These are phyloP conservation scores for Otocyon megalotis DNA, from an alignment of 2,113 vertebrate species.

Conservation along the genomic window DNA sequence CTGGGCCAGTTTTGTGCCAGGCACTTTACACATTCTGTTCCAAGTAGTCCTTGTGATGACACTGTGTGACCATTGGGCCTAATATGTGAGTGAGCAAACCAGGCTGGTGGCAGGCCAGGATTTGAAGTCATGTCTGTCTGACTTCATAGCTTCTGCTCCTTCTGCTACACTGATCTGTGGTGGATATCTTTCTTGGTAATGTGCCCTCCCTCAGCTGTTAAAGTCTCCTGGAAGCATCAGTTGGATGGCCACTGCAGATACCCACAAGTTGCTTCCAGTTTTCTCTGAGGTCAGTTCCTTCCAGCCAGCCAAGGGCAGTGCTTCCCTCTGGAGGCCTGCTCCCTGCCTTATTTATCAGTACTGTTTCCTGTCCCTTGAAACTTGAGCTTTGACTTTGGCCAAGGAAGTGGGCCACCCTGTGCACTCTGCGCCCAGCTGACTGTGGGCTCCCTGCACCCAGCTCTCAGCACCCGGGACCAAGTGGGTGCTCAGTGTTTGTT, in stretches of 20 bases:
- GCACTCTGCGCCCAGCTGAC: accelerated
- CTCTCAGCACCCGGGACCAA: neutral
- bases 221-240: neutral
- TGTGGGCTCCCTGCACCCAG: neutral
- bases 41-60: neutral
- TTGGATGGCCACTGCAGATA: neutral
- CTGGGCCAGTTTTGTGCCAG: neutral
- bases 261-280: neutral
- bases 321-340: neutral
- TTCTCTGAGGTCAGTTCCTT: conserved; percentile 3
- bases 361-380: neutral
- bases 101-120: neutral
- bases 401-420: neutral
- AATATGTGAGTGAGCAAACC: neutral
- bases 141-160: neutral
- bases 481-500: neutral
- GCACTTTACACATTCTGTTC: neutral
- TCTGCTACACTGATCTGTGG: neutral
- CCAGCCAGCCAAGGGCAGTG: neutral
- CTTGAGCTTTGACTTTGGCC: neutral
- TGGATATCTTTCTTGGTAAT: conserved; percentile 44
- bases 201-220: neutral
- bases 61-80: accelerated
- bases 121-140: neutral
- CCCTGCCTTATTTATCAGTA: neutral